Evolutionary conservation across 2,113 vertebrate genomes (phyloP).

Genomic region (Oreocharis arfaki): DNA sequence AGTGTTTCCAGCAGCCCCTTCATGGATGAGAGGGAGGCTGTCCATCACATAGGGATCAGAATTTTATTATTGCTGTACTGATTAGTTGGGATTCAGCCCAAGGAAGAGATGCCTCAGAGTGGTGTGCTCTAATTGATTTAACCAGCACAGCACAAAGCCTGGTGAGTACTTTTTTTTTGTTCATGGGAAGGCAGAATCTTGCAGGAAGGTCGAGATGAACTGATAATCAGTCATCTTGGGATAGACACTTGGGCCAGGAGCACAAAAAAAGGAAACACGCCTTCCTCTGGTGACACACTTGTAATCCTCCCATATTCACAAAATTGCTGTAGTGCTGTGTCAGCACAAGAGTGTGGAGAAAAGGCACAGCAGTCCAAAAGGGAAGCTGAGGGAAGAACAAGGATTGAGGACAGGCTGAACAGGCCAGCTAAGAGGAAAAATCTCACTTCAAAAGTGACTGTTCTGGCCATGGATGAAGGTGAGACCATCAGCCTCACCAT

Average conservation of each 20-base stretch:
- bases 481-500: background rate
- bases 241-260: background rate
- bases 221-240: background rate
- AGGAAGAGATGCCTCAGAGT: background rate
- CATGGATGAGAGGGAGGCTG: background rate
- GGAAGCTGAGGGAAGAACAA: background rate
- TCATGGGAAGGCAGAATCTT: background rate
- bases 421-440: background rate
- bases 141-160: background rate
- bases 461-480: background rate
- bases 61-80: background rate
- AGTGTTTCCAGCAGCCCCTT: background rate
- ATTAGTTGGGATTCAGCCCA: constrained; percentile 6
- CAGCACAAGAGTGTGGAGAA: background rate
- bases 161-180: background rate
- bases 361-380: background rate
- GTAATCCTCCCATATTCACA: background rate
- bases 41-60: background rate
- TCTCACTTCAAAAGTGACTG: background rate
- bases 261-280: background rate
- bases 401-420: background rate
- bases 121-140: background rate
- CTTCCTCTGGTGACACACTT: background rate
- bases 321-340: background rate
- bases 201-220: background rate